Conservation (phyloP, 2,113 vertebrate genomes). For the Micronisus gabar region DNA sequence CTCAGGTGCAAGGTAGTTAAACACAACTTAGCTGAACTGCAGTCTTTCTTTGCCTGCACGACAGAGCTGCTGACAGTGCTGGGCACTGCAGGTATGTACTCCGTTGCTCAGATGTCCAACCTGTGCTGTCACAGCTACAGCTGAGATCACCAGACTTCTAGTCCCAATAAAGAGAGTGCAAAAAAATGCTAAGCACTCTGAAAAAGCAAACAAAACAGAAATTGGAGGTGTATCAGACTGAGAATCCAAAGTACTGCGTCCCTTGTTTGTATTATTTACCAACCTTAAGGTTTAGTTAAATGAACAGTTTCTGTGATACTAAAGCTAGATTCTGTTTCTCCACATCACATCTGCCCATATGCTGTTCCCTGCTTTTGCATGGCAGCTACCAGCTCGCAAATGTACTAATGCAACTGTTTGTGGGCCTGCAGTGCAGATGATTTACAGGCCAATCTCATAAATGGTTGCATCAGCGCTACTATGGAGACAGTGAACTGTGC, state of each 20-base stretch:
- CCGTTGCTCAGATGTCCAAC: neutral
- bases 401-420: neutral
- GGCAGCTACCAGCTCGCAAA: neutral
- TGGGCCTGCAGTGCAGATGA: neutral
- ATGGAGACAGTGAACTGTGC: neutral
- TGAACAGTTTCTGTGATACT: neutral
- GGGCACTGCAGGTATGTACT: neutral
- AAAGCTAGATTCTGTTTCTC: neutral
- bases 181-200: neutral
- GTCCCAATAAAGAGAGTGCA: neutral
- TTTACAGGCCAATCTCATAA: neutral
- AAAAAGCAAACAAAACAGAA: neutral
- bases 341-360: fast-evolving
- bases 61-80: neutral
- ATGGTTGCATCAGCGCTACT: neutral
- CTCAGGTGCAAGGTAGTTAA: neutral
- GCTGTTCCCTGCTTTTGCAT: neutral
- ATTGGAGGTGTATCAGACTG: neutral
- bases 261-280: neutral
- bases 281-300: neutral
- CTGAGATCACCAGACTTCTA: neutral
- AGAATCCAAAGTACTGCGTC: neutral
- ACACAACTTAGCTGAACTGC: neutral
- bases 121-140: neutral
- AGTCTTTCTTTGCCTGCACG: neutral